Base-by-base conservation (phyloP, 2,888 invertebrate genomes). In the Venusia cambrica region DNA sequence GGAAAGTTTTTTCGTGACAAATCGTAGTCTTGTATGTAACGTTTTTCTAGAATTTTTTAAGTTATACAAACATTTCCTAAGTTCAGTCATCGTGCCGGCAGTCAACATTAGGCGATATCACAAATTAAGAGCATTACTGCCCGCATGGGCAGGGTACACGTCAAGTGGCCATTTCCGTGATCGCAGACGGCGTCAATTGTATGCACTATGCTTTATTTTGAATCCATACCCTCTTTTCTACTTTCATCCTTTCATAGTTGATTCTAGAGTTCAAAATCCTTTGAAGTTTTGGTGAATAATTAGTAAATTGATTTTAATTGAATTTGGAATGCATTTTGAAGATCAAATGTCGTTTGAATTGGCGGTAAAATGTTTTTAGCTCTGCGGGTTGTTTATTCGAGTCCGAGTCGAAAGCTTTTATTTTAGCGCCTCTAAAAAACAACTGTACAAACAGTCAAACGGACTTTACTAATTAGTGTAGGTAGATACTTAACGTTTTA, bases 141-240 rank as follows among this genome's bases (percentile, higher is more conserved):
- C 77, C 78, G 77, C 75, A 78, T 74, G 57, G 49, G 53, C 48
- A 54, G 29, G 15, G 56, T 29, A 19, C 48, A 50, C 45, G 49
- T 56, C 65, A 79, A 79, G 57, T 77, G 74, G 61, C 34, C 49
- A 61, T 60, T 73, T 79, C 79, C 78, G 62, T 51, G 50, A 42
- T 42, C 50, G 53, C 69, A 66, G 74, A 72, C 73, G 57, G 48
- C 54, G 58, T 43, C 74, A 73, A 73, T 74, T 72, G 73, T 62
- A 48, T 57, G 62, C 54, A 49, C 48, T 49, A 48, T 57, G 57
- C 53, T 70, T 70, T 63, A 68, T 71, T 72, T 66, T 54, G 51
- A 45, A 39, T 44, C 4, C 9, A 25, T 25, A 15, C 9, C 9
- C 7, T 9, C 1, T 18, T 24, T 2, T 6, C 10, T 1, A 48